Evolutionary conservation across 2,797 vertebrate species (phyloP).

Genomic region (Hozukius guyotensis): DNA sequence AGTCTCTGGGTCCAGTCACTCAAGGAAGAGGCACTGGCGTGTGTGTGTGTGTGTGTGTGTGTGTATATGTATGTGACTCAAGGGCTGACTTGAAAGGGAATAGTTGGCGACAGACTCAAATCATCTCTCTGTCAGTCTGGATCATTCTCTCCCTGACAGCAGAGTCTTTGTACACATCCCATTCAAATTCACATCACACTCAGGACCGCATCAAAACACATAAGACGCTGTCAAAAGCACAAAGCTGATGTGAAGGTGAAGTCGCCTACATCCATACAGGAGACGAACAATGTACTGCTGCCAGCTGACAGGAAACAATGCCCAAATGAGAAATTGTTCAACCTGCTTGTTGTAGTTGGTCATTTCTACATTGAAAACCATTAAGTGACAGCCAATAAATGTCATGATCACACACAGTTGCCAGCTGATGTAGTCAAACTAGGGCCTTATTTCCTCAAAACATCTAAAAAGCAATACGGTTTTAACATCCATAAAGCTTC

Average conservation of each 20-base stretch:
- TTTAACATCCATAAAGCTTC: background rate
- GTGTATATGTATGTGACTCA: constrained; percentile 13
- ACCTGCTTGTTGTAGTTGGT: background rate
- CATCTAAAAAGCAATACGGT: background rate
- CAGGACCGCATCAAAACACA: constrained; percentile 44
- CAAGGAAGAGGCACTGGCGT: background rate
- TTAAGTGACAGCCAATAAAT: background rate
- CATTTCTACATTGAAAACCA: background rate
- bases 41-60: background rate
- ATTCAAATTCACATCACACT: constrained; percentile 72
- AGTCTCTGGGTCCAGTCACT: constrained; percentile 16
- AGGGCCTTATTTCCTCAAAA: background rate
- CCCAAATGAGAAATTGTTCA: background rate
- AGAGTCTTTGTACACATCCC: constrained; percentile 52
- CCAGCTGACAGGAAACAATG: constrained; percentile 20
- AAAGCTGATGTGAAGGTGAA: constrained; percentile 53
- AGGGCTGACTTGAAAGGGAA: constrained; percentile 55
- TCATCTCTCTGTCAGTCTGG: constrained; percentile 57
- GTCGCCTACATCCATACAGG: constrained; percentile 36
- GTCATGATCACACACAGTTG: no score
- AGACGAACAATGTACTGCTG: constrained; percentile 15
- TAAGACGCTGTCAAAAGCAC: constrained; percentile 59
- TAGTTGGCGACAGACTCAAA: constrained; percentile 47
- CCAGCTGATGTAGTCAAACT: background rate
- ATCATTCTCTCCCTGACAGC: constrained; percentile 54